A percentile compares a stretch with the other conserved stretches of the same genome.
Conservation (phyloP, 2,888 invertebrate species). For the Eudemis profundana region DNA sequence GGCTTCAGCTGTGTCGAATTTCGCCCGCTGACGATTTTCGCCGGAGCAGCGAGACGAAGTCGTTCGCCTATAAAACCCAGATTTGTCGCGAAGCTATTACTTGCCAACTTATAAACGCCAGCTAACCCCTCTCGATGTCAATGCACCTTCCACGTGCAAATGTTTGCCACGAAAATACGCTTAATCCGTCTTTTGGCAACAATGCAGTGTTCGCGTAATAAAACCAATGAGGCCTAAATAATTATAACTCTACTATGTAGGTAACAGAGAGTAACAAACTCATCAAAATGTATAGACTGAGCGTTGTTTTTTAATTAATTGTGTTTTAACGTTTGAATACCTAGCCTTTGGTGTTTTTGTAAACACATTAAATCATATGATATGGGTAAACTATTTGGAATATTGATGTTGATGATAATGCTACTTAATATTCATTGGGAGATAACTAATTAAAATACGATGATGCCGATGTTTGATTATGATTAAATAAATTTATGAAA, state of each 20-base stretch:
- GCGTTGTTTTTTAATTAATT: slow-evolving; percentile 21
- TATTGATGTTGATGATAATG: slow-evolving; percentile 22
- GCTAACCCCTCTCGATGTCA: slow-evolving; percentile 26
- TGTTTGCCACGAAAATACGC: slow-evolving; percentile 11
- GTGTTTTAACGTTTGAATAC: slow-evolving; percentile 12
- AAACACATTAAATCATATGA: slow-evolving; percentile 28
- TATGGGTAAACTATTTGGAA: slow-evolving; percentile 11
- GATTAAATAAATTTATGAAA: background rate
- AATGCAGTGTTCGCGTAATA: slow-evolving; percentile 15
- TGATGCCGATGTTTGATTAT: slow-evolving; percentile 10
- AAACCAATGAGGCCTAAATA: slow-evolving; percentile 15
- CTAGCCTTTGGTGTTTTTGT: slow-evolving; percentile 4
- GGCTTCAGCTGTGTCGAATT: slow-evolving; percentile 23
- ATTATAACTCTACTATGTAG: background rate
- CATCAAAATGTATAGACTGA: slow-evolving; percentile 15
- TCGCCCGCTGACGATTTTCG: slow-evolving; percentile 22
- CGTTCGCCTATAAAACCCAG: slow-evolving; percentile 13
- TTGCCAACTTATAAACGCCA: slow-evolving; percentile 8
- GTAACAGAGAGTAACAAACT: slow-evolving; percentile 18
- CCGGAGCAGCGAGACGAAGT: slow-evolving; percentile 4
- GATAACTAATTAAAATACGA: slow-evolving; percentile 26
- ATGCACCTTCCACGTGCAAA: slow-evolving; percentile 31
- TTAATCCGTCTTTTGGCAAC: slow-evolving; percentile 32
- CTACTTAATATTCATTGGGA: slow-evolving; percentile 34
- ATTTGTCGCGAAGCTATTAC: slow-evolving; percentile 13